Percentiles rank a stretch among this genome's conserved stretches.
These are phyloP conservation scores for Fabriciana adippe DNA, from an alignment of 2,888 invertebrate genomes.

Conservation along the genomic window DNA sequence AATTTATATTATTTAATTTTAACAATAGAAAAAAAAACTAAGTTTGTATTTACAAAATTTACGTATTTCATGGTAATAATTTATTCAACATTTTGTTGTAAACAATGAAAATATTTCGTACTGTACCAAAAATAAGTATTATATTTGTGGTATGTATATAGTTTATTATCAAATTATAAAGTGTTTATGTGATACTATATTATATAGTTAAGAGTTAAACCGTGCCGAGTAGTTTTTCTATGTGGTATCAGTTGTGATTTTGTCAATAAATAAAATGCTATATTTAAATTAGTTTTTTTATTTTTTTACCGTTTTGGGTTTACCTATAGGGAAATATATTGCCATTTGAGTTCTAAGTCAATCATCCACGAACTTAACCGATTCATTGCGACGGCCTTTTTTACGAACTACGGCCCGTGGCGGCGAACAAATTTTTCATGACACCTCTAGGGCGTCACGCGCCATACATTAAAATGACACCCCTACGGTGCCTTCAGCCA, in stretches of 20 bases:
- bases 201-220: slow-evolving; percentile 81
- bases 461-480: too few relatives aligned
- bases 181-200: slow-evolving; percentile 81
- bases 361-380: too few relatives aligned
- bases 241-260: slow-evolving; percentile 82
- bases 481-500: too few relatives aligned
- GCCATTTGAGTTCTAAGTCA: too few relatives aligned
- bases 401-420: too few relatives aligned
- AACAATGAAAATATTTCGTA: slow-evolving; percentile 55
- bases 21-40: slow-evolving; percentile 8
- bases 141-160: slow-evolving; percentile 69
- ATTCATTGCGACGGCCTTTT: too few relatives aligned
- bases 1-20: background rate
- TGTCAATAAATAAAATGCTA: slow-evolving; percentile 79
- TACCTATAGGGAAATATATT: background rate
- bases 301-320: slow-evolving; percentile 16
- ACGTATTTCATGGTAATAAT: background rate
- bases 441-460: too few relatives aligned
- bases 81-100: background rate
- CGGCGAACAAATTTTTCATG: too few relatives aligned
- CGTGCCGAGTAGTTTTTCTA: slow-evolving; percentile 83
- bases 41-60: slow-evolving; percentile 3
- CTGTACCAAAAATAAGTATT: slow-evolving; percentile 64
- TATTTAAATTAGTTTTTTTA: slow-evolving; percentile 46
- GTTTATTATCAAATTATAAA: slow-evolving; percentile 72